phyloP scores from a whole-genome alignment of 2,113 vertebrate genomes.

The Brachyhypopomus occidentalis region DNA sequence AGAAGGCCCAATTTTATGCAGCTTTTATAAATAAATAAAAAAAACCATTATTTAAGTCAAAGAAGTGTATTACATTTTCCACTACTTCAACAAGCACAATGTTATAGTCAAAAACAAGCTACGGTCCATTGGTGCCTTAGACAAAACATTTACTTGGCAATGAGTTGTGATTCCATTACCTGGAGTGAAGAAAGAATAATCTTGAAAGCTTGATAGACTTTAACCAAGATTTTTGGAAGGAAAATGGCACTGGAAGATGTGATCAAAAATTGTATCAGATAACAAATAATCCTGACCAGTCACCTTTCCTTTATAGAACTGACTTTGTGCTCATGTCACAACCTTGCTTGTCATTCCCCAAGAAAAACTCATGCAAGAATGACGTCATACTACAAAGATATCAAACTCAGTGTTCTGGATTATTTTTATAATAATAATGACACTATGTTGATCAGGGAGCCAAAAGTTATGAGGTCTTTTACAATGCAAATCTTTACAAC shows the following conservation, averaged over 20 bases:
- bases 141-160: conserved; percentile 72
- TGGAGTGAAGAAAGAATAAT: conserved; percentile 45
- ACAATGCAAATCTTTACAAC: conserved; percentile 11
- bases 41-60: conserved; percentile 63
- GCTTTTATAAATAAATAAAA: background rate
- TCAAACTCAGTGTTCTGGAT: too few species aligned
- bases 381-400: background rate
- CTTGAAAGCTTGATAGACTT: conserved; percentile 36
- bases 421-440: background rate
- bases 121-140: conserved; percentile 78
- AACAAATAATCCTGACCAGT: background rate
- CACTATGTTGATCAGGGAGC: background rate
- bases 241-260: conserved; percentile 19
- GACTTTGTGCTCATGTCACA: background rate
- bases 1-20: background rate
- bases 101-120: conserved; percentile 76
- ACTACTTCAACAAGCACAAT: conserved; percentile 78
- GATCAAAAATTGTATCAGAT: background rate
- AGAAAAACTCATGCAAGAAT: background rate
- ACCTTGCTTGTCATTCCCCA: too few species aligned
- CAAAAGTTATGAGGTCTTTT: background rate
- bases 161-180: conserved; percentile 60
- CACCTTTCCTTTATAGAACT: background rate
- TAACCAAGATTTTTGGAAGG: conserved; percentile 52
- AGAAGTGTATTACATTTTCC: conserved; percentile 79